These are phyloP conservation scores for Anastrepha obliqua DNA, from an alignment of 1,140 invertebrate species.

Conservation along the genomic window DNA sequence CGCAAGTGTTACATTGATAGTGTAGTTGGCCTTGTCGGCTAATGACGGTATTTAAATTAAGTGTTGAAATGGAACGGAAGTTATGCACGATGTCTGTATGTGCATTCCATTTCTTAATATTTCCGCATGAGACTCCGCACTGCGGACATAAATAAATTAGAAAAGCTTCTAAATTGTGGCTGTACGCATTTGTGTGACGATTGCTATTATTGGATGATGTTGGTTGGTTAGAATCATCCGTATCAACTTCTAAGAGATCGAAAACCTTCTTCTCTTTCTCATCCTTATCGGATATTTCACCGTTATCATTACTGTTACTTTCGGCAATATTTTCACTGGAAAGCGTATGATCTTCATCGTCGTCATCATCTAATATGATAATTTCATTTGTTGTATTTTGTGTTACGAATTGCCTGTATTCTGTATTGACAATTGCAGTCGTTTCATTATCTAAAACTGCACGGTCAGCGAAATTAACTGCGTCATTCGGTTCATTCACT, in stretches of 20 bases:
- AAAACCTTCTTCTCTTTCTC: conserved; percentile 13
- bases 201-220: background rate
- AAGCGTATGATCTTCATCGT: background rate
- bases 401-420: background rate
- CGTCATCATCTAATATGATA: conserved; percentile 23
- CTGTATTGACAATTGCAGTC: background rate
- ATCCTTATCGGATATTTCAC: background rate
- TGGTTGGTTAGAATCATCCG: background rate
- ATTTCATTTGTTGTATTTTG: background rate
- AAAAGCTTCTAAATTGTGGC: conserved; percentile 37
- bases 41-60: conserved; percentile 46
- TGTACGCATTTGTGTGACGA: background rate
- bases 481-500: background rate
- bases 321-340: background rate
- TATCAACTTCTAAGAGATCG: background rate
- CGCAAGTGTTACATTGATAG: conserved; percentile 23
- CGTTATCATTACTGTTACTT: background rate
- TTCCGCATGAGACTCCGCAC: conserved; percentile 9
- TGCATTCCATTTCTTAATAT: conserved; percentile 41
- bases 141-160: conserved; percentile 29
- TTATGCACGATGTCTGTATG: conserved; percentile 46
- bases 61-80: conserved; percentile 11
- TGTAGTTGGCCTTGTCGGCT: conserved; percentile 10
- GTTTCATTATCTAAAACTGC: background rate
- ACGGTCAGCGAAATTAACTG: background rate